Base-by-base conservation (phyloP, 1,140 invertebrate genomes). In the Euglossa dilemma region DNA sequence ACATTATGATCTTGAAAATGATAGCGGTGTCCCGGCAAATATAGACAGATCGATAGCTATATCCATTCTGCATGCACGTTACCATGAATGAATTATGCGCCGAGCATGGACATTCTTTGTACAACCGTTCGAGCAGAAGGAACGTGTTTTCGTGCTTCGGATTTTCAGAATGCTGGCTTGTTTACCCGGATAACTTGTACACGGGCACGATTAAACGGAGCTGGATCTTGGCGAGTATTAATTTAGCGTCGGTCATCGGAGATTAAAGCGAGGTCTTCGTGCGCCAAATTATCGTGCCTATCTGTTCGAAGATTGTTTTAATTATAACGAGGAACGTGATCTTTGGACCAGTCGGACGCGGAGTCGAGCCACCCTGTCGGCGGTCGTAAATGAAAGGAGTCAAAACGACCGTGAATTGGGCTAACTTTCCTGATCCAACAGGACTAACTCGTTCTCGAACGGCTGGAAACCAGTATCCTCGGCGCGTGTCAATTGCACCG, bases 1-100 rank as follows among this genome's bases (percentile, higher is more conserved):
- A 52, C 54, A 61, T 45, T 50, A n/a, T 47, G 36, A 70, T 79
- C 66, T 79, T 36, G 54, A 50, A 47, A 70, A 47, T 69, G 50
- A 56, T 56, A n/a, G 16, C 9, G 23, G 36, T 11, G 5, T 20
- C 6, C 20, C 4, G 9, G 25, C n/a, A 20, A 28, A 47, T 61
- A 47, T 16, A 47, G 57, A 12, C 23, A 11, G 8, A 23, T 20
- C 20, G 11, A 45, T 9, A 8, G 16, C 28, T 28, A 64, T 25
- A 6, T 5, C 8, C 7, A 11, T 6, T 9, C 8, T 20, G 36
- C 23, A 20, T 23, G 56, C 56, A 57, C 20, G 56, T 12, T 23
- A 23, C 8, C 8, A 23, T 8, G 71, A 7, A 20, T 73, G 11
- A 73, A 14, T 43, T n/a, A 11, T 28, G 9, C 25, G 25, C 3